These are phyloP conservation scores for Scleropages formosus DNA, from an alignment of 2,797 vertebrate species.

Conservation along the genomic window DNA sequence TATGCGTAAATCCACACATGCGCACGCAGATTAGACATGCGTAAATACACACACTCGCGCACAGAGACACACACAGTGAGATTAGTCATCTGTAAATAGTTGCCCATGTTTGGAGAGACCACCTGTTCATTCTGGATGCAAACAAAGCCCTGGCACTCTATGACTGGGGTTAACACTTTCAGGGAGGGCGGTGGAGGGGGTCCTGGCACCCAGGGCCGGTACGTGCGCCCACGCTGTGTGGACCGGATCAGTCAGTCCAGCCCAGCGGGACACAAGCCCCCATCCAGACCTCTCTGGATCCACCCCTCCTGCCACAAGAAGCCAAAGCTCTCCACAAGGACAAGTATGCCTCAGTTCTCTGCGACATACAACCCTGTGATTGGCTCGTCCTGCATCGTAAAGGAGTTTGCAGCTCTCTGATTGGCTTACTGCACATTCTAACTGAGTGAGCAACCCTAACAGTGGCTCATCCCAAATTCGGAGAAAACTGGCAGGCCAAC, in stretches of 20 bases:
- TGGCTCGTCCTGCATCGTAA: constrained; percentile 8
- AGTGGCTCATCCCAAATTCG: constrained; percentile 9
- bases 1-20: background rate
- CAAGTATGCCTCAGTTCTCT: constrained; percentile 27
- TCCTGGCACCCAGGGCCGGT: constrained; percentile 62
- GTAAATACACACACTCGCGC: constrained; percentile 30
- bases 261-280: constrained; percentile 62
- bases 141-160: constrained; percentile 55
- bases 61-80: constrained; percentile 45
- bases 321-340: constrained; percentile 38
- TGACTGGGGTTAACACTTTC: constrained; percentile 66
- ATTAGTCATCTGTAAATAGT: constrained; percentile 70
- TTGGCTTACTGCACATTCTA: constrained; percentile 11
- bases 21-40: constrained; percentile 16
- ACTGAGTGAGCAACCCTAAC: background rate
- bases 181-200: constrained; percentile 54
- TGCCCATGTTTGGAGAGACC: constrained; percentile 71
- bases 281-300: constrained; percentile 53
- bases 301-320: constrained; percentile 45
- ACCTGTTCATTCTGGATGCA: constrained; percentile 72
- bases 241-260: constrained; percentile 67
- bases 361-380: constrained; percentile 35
- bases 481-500: background rate
- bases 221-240: constrained; percentile 66
- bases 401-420: constrained; percentile 3